Conservation (phyloP, 1,140 invertebrate genomes). For the Achatina immaculata region DNA sequence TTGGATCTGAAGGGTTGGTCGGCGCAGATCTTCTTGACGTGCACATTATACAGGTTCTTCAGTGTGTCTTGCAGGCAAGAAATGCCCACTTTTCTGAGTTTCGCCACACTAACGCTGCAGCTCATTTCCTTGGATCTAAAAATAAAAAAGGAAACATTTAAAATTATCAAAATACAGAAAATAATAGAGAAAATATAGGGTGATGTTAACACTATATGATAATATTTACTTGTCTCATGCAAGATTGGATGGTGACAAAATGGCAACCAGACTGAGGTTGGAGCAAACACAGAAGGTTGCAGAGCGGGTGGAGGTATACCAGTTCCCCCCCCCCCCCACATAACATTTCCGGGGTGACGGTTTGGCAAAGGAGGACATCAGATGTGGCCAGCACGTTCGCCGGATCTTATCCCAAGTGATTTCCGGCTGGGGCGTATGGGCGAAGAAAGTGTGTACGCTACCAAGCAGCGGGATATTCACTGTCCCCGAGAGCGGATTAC, state of each 20-base stretch:
- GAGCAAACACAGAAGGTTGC: too few species aligned
- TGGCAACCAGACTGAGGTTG: too few species aligned
- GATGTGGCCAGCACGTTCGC: too few species aligned
- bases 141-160: background rate
- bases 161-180: background rate
- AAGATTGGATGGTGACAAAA: background rate
- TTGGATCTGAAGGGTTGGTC: conserved; percentile 37
- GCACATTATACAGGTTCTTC: conserved; percentile 50
- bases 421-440: too few species aligned
- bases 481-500: too few species aligned
- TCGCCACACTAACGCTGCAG: conserved; percentile 43
- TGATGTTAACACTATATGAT: background rate
- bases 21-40: conserved; percentile 34
- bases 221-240: background rate
- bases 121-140: conserved; percentile 13
- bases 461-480: too few species aligned
- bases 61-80: conserved; percentile 46
- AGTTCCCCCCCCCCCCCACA: too few species aligned
- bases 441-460: too few species aligned
- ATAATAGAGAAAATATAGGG: background rate
- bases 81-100: conserved; percentile 44
- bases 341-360: too few species aligned
- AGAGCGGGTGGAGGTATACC: too few species aligned
- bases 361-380: too few species aligned
- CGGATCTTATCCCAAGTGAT: too few species aligned